A percentile compares a stretch with the other conserved stretches of the same genome.
Conservation (phyloP, 2,797 vertebrate species). For the Cossypha dichroa region DNA sequence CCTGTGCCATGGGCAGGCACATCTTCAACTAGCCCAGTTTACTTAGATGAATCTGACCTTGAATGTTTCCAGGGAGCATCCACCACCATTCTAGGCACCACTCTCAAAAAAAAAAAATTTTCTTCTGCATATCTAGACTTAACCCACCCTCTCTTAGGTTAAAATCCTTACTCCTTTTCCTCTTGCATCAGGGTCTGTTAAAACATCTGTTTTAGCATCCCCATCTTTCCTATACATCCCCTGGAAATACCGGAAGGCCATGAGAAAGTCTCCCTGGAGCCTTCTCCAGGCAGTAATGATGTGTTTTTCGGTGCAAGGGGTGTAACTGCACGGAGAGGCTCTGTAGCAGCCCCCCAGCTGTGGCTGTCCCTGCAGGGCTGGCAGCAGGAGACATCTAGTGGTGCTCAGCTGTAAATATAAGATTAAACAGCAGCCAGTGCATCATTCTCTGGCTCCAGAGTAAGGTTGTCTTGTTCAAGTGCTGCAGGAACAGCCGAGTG, state of each 20-base stretch:
- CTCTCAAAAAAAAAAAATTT: fast-evolving
- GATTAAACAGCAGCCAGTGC: neutral
- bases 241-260: neutral
- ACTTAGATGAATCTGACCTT: neutral
- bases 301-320: neutral
- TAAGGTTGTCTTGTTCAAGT: neutral
- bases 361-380: neutral
- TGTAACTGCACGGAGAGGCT: fast-evolving
- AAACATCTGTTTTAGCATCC: neutral
- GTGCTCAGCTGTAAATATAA: neutral
- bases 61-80: neutral
- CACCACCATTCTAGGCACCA: neutral
- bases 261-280: fast-evolving
- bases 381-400: constrained; percentile 54
- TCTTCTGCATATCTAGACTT: neutral
- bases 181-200: fast-evolving
- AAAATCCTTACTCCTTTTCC: neutral
- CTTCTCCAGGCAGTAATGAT: neutral
- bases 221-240: neutral
- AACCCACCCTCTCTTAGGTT: neutral
- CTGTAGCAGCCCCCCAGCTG: fast-evolving
- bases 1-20: neutral
- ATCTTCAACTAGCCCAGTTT: neutral
- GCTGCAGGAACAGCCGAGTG: neutral
- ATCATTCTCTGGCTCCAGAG: neutral